Conservation (phyloP, 2,888 invertebrate genomes). For the Macropis europaea region DNA sequence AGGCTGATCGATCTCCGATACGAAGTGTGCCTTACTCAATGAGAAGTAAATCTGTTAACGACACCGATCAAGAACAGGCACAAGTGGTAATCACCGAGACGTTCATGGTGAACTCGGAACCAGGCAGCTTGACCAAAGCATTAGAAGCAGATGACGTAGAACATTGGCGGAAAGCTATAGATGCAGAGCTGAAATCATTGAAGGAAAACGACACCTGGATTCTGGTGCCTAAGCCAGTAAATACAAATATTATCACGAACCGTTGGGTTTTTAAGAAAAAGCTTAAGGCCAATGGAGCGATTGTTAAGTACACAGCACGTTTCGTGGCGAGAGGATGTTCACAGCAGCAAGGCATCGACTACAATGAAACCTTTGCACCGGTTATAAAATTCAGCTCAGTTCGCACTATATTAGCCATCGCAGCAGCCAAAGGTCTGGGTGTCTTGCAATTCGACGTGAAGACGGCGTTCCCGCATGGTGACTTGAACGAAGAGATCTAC, state of each 20-base stretch:
- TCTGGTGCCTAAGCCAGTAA: background rate
- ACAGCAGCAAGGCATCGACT: background rate
- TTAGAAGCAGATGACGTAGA: background rate
- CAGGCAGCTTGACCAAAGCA: background rate
- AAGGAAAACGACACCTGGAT: background rate
- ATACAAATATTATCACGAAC: background rate
- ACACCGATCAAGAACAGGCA: too few species aligned
- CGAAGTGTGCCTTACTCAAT: too few species aligned
- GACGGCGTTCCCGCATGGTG: background rate
- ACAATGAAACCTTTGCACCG: slow-evolving; percentile 5
- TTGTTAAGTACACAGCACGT: background rate
- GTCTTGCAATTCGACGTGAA: slow-evolving; percentile 5
- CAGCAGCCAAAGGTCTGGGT: background rate
- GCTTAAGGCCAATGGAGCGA: background rate
- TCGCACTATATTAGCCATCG: background rate
- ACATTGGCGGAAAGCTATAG: background rate
- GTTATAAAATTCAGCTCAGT: background rate
- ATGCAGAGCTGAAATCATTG: background rate
- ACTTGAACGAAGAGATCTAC: background rate
- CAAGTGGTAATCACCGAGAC: too few species aligned
- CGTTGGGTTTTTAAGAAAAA: slow-evolving; percentile 1
- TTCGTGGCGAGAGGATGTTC: background rate
- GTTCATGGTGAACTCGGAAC: too few species aligned
- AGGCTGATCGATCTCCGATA: too few species aligned
- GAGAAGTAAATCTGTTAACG: too few species aligned